Conservation (phyloP, 2,113 vertebrate genomes). For the Cyphomyrus plagiostoma region DNA sequence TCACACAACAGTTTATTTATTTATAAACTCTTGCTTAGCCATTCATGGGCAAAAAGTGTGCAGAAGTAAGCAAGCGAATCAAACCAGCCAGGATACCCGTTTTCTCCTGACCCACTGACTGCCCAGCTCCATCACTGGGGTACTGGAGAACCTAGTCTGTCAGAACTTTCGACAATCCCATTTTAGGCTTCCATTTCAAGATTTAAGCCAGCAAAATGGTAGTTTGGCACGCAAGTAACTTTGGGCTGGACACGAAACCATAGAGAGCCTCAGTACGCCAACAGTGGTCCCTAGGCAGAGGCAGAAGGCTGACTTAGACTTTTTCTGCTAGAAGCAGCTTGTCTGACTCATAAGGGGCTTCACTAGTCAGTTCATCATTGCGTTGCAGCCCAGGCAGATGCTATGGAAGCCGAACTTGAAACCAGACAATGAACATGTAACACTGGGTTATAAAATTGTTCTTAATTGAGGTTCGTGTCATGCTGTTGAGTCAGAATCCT, state of each 20-base stretch:
- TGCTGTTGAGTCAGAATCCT: not conserved
- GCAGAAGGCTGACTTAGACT: not conserved
- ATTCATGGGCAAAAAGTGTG: not conserved
- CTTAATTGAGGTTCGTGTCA: not conserved
- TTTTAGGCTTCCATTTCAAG: not conserved
- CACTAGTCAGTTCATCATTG: not conserved
- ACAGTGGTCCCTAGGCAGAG: not conserved
- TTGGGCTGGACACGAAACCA: not conserved
- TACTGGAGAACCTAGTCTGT: not conserved
- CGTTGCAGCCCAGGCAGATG: not conserved
- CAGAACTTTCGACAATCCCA: not conserved
- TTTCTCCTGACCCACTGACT: not conserved
- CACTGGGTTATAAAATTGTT: not conserved
- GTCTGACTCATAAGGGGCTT: not conserved
- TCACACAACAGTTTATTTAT: not conserved
- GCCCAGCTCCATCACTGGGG: not conserved
- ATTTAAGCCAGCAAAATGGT: not conserved
- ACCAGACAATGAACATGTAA: not conserved
- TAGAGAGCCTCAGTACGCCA: not conserved
- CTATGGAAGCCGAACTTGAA: not conserved
- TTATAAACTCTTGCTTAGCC: not conserved
- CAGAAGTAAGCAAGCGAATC: not conserved
- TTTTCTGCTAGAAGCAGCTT: not conserved
- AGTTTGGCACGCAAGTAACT: not conserved
- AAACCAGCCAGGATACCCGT: not conserved